Evolutionary conservation across 2,888 invertebrate genomes (phyloP).

Genomic region (Pachliopta kotzebuea): DNA sequence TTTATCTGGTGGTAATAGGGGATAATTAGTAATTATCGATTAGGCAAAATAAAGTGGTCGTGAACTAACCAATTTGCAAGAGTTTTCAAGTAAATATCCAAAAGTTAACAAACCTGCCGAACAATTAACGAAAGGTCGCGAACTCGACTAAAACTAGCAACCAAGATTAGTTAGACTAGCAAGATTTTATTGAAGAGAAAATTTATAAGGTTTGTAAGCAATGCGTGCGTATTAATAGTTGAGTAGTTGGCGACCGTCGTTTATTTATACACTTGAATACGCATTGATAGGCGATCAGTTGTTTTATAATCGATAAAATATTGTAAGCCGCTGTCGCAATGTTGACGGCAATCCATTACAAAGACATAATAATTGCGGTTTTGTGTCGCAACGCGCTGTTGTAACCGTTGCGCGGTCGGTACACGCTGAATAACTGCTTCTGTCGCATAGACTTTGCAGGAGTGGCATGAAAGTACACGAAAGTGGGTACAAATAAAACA

Average conservation of each 20-base stretch:
- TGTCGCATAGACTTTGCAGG: conserved; percentile 44
- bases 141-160: too few relatives aligned
- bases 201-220: too few relatives aligned
- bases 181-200: background rate
- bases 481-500: background rate
- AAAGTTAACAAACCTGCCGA: too few relatives aligned
- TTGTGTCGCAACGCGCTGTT: conserved; percentile 52
- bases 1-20: too few relatives aligned
- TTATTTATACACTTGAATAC: background rate
- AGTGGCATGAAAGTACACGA: conserved; percentile 42
- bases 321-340: conserved; percentile 28
- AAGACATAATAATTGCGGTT: conserved; percentile 43
- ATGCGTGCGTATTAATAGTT: background rate
- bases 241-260: background rate
- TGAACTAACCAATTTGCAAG: too few relatives aligned
- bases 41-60: too few relatives aligned
- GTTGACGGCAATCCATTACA: conserved; percentile 29
- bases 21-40: too few relatives aligned
- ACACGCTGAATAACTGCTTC: conserved; percentile 45
- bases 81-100: too few relatives aligned
- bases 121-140: too few relatives aligned
- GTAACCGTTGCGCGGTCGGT: conserved; percentile 46
- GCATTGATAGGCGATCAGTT: background rate
- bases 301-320: conserved; percentile 20
- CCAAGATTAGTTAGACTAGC: too few relatives aligned